Evolutionary conservation across 2,888 invertebrate species (phyloP).

Genomic region (Desoria tigrina): DNA sequence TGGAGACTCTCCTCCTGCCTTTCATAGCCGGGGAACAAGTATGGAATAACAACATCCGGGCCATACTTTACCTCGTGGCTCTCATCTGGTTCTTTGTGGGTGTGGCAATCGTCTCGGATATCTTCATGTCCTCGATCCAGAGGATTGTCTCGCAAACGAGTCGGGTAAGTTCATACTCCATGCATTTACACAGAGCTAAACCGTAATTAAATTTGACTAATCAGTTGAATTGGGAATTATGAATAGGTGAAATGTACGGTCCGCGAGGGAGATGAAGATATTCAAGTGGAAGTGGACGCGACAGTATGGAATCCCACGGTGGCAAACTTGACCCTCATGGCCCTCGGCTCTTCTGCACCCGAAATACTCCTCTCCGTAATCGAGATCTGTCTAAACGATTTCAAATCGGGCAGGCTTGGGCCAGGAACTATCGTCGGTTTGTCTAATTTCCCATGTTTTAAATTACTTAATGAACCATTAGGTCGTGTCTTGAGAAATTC

Average conservation of each 20-base stretch:
- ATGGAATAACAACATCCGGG: constrained; percentile 57
- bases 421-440: constrained; percentile 64
- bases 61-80: constrained; percentile 59
- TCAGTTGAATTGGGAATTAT: no score
- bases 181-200: no score
- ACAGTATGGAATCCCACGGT: constrained; percentile 62
- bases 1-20: constrained; percentile 56
- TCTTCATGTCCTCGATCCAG: constrained; percentile 64
- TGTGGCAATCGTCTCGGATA: constrained; percentile 62
- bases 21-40: constrained; percentile 58
- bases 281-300: neutral
- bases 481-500: no score
- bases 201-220: no score
- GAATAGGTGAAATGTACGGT: no score
- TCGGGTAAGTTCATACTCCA: constrained; percentile 54
- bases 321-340: constrained; percentile 63
- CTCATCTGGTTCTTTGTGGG: constrained; percentile 63
- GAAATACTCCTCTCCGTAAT: constrained; percentile 62
- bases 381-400: constrained; percentile 58
- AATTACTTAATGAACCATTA: no score
- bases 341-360: constrained; percentile 62
- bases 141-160: constrained; percentile 61
- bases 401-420: constrained; percentile 59
- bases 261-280: neutral
- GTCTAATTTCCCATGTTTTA: no score